Conservation (phyloP, 35 echinoderm and acorn worm species). For the Nesometra sesokonis region DNA sequence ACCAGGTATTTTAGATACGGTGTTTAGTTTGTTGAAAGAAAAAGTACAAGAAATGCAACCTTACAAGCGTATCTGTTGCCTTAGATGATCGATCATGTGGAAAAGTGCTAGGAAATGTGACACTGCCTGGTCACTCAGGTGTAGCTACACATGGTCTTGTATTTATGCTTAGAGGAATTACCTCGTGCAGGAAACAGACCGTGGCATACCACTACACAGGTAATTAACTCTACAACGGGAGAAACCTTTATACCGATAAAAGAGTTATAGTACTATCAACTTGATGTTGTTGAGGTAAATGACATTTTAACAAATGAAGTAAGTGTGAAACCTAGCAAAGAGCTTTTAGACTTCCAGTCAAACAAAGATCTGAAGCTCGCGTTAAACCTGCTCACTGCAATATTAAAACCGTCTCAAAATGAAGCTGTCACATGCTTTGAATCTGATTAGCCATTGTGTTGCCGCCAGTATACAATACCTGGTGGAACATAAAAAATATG, state of each 20-base stretch:
- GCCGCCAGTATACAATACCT: not conserved
- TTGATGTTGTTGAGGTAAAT: not conserved
- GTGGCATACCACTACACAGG: slow-evolving; percentile 44
- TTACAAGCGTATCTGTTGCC: not conserved
- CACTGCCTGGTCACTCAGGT: slow-evolving; percentile 26
- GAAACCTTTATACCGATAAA: slow-evolving; percentile 17
- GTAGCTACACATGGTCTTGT: slow-evolving; percentile 37
- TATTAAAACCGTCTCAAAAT: slow-evolving; percentile 16
- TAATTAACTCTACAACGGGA: slow-evolving; percentile 33
- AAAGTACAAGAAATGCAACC: slow-evolving; percentile 9
- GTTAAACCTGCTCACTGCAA: not conserved
- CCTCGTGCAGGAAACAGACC: slow-evolving; percentile 48
- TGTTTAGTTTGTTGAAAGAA: slow-evolving; percentile 1
- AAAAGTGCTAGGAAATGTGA: slow-evolving; percentile 16
- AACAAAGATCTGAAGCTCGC: slow-evolving; percentile 23
- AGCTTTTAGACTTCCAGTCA: slow-evolving; percentile 11
- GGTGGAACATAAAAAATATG: slow-evolving; percentile 7
- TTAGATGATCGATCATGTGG: slow-evolving; percentile 30
- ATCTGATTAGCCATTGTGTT: slow-evolving; percentile 19
- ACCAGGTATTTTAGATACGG: slow-evolving; percentile 23
- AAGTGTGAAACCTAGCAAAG: slow-evolving; percentile 5
- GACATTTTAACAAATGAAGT: not conserved
- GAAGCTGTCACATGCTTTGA: slow-evolving; percentile 24
- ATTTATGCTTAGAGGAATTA: slow-evolving; percentile 45
- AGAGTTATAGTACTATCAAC: slow-evolving; percentile 14